These are phyloP conservation scores for Sandelia bainsii DNA, from an alignment of 2,797 vertebrate species.

Conservation along the genomic window DNA sequence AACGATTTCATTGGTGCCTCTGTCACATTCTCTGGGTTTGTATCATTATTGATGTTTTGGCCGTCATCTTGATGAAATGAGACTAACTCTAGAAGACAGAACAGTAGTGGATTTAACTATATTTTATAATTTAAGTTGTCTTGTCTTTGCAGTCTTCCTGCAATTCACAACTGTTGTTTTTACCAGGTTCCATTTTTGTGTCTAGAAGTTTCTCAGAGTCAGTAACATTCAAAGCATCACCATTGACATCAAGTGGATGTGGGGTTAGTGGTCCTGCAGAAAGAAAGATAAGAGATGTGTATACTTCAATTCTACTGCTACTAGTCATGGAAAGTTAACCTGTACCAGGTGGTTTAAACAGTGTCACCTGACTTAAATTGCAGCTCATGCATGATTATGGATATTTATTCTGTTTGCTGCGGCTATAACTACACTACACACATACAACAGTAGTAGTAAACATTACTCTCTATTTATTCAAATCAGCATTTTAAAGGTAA, in stretches of 20 bases:
- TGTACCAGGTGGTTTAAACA: too few relatives aligned
- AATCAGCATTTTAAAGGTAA: too few relatives aligned
- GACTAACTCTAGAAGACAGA: conserved; percentile 16
- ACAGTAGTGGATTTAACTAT: neutral
- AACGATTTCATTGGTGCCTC: conserved; percentile 3
- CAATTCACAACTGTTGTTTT: neutral
- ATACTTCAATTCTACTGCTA: too few relatives aligned
- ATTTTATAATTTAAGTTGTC: neutral
- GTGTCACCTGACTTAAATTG: too few relatives aligned
- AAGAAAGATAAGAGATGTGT: neutral
- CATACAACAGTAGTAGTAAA: too few relatives aligned
- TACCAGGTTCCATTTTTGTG: conserved; percentile 25
- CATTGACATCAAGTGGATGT: neutral
- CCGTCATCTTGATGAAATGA: conserved; percentile 19
- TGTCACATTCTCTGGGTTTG: conserved; percentile 34
- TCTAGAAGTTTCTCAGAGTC: conserved; percentile 1
- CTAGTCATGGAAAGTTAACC: too few relatives aligned
- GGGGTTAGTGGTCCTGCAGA: conserved; percentile 20
- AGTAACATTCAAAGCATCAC: conserved; percentile 5
- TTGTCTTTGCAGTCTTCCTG: neutral
- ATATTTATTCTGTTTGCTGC: too few relatives aligned
- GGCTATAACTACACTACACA: too few relatives aligned
- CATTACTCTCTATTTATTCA: too few relatives aligned
- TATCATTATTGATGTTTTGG: neutral
- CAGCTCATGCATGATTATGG: too few relatives aligned